A percentile compares a stretch with the other conserved stretches of the same genome.
Conservation (phyloP, 1,140 invertebrate species). For the Cotesia typhae region DNA sequence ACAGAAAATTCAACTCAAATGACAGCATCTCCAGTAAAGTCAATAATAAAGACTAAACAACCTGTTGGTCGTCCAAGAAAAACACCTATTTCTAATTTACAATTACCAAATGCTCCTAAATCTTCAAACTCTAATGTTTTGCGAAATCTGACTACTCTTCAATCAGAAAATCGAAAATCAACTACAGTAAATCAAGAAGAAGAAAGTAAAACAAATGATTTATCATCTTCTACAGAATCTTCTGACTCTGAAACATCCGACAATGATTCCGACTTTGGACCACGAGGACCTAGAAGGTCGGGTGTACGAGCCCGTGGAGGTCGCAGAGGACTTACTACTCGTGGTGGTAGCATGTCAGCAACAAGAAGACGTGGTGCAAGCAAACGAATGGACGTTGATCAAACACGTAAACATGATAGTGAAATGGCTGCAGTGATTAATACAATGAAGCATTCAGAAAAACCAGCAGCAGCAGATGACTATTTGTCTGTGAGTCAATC, state of each 20-base stretch:
- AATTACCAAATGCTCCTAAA: background rate
- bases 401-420: constrained; percentile 58
- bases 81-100: background rate
- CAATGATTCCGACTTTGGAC: constrained; percentile 62
- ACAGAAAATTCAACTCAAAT: background rate
- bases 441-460: constrained; percentile 62
- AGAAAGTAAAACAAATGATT: constrained; percentile 44
- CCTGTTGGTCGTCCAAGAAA: constrained; percentile 24
- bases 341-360: constrained; percentile 56
- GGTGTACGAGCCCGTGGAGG: constrained; percentile 56
- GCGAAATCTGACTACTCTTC: background rate
- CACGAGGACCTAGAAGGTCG: constrained; percentile 52
- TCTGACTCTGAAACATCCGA: constrained; percentile 59
- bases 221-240: constrained; percentile 54
- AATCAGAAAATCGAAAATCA: background rate
- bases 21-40: background rate
- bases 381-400: constrained; percentile 61
- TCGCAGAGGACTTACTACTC: constrained; percentile 59
- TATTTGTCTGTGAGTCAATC: constrained; percentile 38
- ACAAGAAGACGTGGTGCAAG: constrained; percentile 53
- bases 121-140: background rate
- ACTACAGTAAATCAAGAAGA: constrained; percentile 1
- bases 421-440: constrained; percentile 64
- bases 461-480: constrained; percentile 52
- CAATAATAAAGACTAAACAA: constrained; percentile 4